Percentiles rank a stretch among this genome's conserved stretches.
Evolutionary conservation across 2,797 vertebrate genomes (phyloP).

Genomic region (Coreius guichenoti): DNA sequence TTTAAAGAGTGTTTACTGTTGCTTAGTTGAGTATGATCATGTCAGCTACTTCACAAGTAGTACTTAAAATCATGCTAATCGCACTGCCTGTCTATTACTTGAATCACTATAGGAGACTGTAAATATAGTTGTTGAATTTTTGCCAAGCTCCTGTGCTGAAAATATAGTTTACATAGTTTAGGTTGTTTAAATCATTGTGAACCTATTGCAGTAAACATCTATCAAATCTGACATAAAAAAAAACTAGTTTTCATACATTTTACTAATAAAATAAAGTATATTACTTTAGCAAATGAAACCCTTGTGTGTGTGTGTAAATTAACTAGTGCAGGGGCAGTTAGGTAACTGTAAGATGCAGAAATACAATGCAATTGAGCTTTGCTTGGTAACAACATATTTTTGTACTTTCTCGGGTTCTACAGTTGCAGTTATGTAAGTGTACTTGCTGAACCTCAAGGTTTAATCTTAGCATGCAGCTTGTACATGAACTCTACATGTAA

Average conservation of each 20-base stretch:
- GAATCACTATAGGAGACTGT: not conserved
- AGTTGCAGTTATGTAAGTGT: constrained; percentile 14
- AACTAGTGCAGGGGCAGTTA: not conserved
- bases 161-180: not conserved
- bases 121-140: not conserved
- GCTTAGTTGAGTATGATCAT: not conserved
- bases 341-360: not conserved
- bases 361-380: not conserved
- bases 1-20: constrained; percentile 9
- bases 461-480: not conserved
- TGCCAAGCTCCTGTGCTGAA: not conserved
- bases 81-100: not conserved
- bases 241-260: not conserved
- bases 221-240: not conserved
- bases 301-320: not conserved
- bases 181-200: constrained; percentile 13
- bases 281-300: not conserved
- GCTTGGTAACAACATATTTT: not conserved
- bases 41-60: not conserved
- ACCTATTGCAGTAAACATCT: not conserved
- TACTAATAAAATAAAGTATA: not conserved
- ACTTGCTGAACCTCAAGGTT: not conserved
- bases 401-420: not conserved
- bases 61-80: not conserved
- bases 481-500: constrained; percentile 13